Percentiles rank a stretch among this genome's conserved stretches.
These are phyloP conservation scores for Netelia fuscicornis DNA, from an alignment of 2,888 invertebrate genomes.

Conservation along the genomic window DNA sequence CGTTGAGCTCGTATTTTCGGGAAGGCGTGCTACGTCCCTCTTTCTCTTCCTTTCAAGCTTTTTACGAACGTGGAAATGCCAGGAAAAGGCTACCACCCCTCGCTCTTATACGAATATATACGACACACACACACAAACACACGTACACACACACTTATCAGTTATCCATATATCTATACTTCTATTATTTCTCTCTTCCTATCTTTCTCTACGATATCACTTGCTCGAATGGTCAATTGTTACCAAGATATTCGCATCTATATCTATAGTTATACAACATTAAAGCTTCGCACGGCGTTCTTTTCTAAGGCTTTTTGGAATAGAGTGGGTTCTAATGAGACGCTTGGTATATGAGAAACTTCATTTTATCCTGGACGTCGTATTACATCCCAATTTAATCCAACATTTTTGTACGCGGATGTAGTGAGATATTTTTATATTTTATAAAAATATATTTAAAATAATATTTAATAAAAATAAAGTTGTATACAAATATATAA, in stretches of 20 bases:
- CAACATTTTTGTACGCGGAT: not conserved
- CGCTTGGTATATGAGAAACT: no score
- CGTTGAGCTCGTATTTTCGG: conserved; percentile 73
- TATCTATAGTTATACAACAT: not conserved
- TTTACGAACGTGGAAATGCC: not conserved
- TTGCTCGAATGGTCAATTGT: conserved; percentile 74
- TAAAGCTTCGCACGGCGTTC: not conserved
- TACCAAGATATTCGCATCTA: conserved; percentile 32
- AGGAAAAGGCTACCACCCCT: no score
- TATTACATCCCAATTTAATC: not conserved
- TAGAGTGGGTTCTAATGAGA: no score
- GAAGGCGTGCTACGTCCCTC: conserved; percentile 63
- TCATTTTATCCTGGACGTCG: no score
- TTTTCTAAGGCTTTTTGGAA: not conserved
- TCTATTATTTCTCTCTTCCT: conserved; percentile 22
- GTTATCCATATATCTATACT: conserved; percentile 3
- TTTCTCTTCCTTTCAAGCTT: conserved; percentile 62
- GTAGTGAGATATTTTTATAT: no score
- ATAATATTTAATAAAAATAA: no score
- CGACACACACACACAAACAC: conserved; percentile 9
- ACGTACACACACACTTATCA: no score
- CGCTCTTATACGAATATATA: not conserved
- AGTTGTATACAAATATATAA: no score
- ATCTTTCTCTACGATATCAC: conserved; percentile 62
- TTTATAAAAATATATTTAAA: no score